A percentile compares a stretch with the other conserved stretches of the same genome.
phyloP scores from a whole-genome alignment of 2,113 vertebrate genomes.

The Eupsittula cactorum region DNA sequence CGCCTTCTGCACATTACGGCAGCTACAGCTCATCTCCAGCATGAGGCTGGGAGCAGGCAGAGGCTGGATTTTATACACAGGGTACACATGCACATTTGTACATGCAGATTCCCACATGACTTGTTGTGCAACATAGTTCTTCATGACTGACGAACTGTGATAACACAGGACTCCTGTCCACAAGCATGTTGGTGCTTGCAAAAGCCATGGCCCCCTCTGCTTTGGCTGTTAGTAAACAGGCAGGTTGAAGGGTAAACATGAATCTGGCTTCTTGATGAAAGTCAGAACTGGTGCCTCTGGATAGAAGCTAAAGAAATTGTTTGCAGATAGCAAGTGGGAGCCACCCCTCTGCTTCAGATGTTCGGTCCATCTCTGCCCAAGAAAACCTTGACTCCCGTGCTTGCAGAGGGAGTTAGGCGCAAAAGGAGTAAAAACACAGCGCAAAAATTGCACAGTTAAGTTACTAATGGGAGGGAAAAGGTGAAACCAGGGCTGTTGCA shows the following conservation, averaged over 20 bases:
- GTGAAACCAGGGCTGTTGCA: not conserved
- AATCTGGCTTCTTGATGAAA: not conserved
- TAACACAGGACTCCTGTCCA: not conserved
- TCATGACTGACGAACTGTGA: not conserved
- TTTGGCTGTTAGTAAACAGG: not conserved
- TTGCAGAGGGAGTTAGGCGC: not conserved
- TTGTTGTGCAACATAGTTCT: not conserved
- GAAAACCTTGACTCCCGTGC: not conserved
- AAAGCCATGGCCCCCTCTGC: not conserved
- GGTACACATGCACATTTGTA: too few species aligned
- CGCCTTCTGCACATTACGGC: not conserved
- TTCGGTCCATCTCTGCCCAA: not conserved
- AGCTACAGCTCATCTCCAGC: not conserved
- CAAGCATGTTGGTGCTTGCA: fast-evolving
- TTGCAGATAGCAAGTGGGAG: not conserved
- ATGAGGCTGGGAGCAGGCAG: not conserved
- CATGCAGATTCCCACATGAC: not conserved
- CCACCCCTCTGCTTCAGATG: not conserved
- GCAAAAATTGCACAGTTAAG: fast-evolving
- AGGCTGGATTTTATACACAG: not conserved
- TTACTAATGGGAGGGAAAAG: not conserved
- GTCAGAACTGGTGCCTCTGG: not conserved
- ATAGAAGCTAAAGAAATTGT: not conserved
- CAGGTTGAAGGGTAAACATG: not conserved
- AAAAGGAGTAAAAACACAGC: not conserved